Evolutionary conservation across 1,140 invertebrate species (phyloP).

Genomic region (Drosophila funebris): DNA sequence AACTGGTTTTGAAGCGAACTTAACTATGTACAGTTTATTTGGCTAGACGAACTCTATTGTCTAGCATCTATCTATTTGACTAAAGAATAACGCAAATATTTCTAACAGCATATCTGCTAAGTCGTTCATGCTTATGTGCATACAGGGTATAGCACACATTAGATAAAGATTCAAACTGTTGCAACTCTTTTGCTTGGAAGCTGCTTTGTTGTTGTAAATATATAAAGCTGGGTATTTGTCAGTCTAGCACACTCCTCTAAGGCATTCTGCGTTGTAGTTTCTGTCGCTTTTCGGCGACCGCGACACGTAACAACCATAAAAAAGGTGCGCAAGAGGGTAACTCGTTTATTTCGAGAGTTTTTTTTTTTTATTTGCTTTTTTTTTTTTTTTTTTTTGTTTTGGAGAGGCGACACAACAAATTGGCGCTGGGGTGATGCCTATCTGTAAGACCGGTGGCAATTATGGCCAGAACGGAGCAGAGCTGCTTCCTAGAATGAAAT

Average conservation of each 20-base stretch:
- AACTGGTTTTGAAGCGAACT: no score
- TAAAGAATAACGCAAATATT: no score
- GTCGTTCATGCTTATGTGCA: no score
- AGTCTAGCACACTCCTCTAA: background rate
- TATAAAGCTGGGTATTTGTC: background rate
- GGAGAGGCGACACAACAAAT: slow-evolving; percentile 54
- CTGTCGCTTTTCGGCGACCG: slow-evolving; percentile 68
- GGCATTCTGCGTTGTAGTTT: slow-evolving; percentile 30
- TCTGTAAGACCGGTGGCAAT: slow-evolving; percentile 79
- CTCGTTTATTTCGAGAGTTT: slow-evolving; percentile 34
- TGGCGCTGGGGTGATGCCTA: slow-evolving; percentile 76
- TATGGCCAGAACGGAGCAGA: slow-evolving; percentile 24
- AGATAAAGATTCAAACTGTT: background rate
- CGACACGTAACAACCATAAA: slow-evolving; percentile 79
- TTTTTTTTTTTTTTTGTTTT: background rate
- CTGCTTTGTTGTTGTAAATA: background rate
- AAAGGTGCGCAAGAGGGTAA: slow-evolving; percentile 77
- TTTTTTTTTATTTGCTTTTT: background rate
- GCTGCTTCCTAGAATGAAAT: slow-evolving; percentile 32
- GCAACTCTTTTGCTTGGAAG: no score
- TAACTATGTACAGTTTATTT: no score
- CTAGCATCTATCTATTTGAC: no score
- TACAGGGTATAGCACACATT: no score
- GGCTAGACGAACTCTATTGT: no score
- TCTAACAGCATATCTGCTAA: no score